Evolutionary conservation across 2,888 invertebrate species (phyloP).

Genomic region (Tanytarsus gracilentus): DNA sequence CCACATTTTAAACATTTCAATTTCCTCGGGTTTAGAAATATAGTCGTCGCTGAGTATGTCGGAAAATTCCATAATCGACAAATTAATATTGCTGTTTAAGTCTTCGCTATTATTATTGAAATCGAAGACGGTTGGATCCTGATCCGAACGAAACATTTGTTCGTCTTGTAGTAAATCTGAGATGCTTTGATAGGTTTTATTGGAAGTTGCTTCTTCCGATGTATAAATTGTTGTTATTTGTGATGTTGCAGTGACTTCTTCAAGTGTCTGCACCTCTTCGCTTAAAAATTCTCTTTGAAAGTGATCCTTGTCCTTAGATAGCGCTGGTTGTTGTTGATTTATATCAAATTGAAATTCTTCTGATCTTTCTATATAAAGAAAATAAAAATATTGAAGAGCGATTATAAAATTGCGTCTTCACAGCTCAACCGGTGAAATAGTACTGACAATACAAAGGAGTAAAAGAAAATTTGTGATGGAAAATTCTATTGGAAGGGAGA

Average conservation of each 20-base stretch:
- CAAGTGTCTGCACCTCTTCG: neutral
- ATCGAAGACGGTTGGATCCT: slow-evolving; percentile 21
- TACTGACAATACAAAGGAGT: slow-evolving; percentile 2
- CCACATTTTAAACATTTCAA: slow-evolving; percentile 14
- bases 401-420: slow-evolving; percentile 8
- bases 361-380: neutral
- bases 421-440: neutral
- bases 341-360: slow-evolving; percentile 19
- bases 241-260: neutral
- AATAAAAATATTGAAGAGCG: slow-evolving; percentile 2
- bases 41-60: neutral
- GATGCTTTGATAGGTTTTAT: neutral
- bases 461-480: neutral
- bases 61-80: neutral
- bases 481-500: too few species aligned
- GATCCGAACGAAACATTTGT: slow-evolving; percentile 26
- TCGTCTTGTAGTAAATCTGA: slow-evolving; percentile 16
- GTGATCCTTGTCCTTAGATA: slow-evolving; percentile 11
- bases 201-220: neutral
- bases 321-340: neutral
- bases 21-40: neutral
- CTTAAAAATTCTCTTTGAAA: neutral
- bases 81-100: slow-evolving; percentile 20
- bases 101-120: neutral
- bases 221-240: neutral